These are phyloP conservation scores for Tragelaphus strepsiceros DNA, from an alignment of 2,113 vertebrate genomes.

Conservation along the genomic window DNA sequence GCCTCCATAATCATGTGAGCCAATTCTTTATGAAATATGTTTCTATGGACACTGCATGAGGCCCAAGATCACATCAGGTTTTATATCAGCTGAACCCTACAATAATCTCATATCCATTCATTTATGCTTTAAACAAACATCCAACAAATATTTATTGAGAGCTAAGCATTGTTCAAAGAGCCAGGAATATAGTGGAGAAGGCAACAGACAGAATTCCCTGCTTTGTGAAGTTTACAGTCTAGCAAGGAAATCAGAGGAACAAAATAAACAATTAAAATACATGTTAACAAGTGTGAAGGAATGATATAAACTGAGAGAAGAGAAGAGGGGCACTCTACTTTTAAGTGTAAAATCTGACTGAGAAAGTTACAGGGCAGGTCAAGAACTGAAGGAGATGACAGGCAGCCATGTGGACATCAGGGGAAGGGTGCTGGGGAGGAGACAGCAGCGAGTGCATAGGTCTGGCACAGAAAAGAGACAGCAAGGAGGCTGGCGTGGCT, in stretches of 20 bases:
- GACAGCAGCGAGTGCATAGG: not conserved
- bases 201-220: not conserved
- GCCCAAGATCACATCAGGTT: not conserved
- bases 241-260: not conserved
- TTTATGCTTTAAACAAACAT: not conserved
- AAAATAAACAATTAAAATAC: not conserved
- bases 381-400: not conserved
- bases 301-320: not conserved
- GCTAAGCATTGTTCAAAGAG: not conserved
- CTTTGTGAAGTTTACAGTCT: not conserved
- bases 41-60: not conserved
- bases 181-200: not conserved
- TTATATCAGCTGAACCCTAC: not conserved
- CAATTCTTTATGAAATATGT: not conserved
- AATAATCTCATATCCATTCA: not conserved
- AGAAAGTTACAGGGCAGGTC: not conserved
- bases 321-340: not conserved
- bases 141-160: not conserved
- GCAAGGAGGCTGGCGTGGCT: not conserved
- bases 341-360: not conserved
- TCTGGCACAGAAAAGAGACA: not conserved
- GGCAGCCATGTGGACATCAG: not conserved
- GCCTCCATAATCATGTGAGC: not conserved
- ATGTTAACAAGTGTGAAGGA: not conserved
- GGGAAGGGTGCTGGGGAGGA: not conserved